These are phyloP conservation scores for Dasyprocta punctata DNA, from an alignment of 2,113 vertebrate genomes.

Conservation along the genomic window DNA sequence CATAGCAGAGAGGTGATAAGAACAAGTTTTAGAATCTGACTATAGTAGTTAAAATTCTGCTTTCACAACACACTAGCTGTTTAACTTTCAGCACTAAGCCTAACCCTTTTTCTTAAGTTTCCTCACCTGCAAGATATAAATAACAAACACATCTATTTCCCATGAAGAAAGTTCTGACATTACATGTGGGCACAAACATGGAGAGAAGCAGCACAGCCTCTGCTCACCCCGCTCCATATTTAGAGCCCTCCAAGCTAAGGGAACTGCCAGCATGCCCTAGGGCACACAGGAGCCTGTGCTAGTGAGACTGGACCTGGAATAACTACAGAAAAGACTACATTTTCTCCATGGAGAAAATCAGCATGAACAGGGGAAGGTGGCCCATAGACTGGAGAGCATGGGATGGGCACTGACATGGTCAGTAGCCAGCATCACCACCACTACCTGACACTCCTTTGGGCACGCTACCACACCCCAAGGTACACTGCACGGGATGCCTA, in stretches of 20 bases:
- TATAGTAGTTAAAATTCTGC: neutral
- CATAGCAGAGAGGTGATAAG: neutral
- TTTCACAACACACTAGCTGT: neutral
- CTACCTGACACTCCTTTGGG: neutral
- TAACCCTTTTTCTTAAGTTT: neutral
- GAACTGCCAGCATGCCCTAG: neutral
- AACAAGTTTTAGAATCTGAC: neutral
- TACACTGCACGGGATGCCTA: rapidly evolving
- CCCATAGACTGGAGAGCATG: too few relatives aligned
- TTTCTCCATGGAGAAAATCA: neutral
- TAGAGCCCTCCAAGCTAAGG: neutral
- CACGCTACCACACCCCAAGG: neutral
- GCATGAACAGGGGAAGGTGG: neutral
- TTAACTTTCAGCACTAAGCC: neutral
- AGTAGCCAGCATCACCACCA: neutral
- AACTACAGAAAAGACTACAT: neutral
- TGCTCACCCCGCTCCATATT: rapidly evolving
- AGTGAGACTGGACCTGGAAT: neutral
- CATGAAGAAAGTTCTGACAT: neutral
- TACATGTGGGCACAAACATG: neutral
- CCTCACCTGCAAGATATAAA: neutral
- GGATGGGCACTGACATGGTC: neutral
- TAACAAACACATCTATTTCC: neutral
- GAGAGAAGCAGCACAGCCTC: neutral
- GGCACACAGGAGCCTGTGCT: neutral